Percentiles rank a stretch among this genome's conserved stretches.
Evolutionary conservation across 2,113 vertebrate genomes (phyloP).

Genomic region (Macrotus californicus): DNA sequence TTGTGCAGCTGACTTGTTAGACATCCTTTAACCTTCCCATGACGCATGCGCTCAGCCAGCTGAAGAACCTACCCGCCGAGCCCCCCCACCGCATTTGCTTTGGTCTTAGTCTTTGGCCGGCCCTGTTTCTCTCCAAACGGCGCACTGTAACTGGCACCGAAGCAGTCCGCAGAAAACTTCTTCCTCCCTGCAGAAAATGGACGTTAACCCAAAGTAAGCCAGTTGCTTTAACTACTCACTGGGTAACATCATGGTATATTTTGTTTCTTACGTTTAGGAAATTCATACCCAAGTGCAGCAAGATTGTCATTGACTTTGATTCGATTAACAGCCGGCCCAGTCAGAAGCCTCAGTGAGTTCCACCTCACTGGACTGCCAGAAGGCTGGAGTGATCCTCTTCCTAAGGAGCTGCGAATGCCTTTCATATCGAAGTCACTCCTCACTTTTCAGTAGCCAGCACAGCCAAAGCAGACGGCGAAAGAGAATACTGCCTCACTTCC

Average conservation of each 20-base stretch:
- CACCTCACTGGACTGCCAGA: conserved; percentile 68
- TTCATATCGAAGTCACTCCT: conserved; percentile 76
- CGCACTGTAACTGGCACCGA: conserved; percentile 82
- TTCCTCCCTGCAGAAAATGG: conserved; percentile 61
- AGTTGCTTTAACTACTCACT: conserved; percentile 68
- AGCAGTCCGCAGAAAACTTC: conserved; percentile 65
- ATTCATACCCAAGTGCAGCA: conserved; percentile 85
- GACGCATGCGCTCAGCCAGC: conserved; percentile 76
- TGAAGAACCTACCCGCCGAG: conserved; percentile 59
- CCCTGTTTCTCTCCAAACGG: conserved; percentile 73
- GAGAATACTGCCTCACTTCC: conserved; percentile 55
- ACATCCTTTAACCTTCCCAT: conserved; percentile 76
- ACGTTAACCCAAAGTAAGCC: conserved; percentile 75
- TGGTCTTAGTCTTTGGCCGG: conserved; percentile 76
- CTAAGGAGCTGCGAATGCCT: conserved; percentile 73
- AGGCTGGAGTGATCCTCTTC: conserved; percentile 71
- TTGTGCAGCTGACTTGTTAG: conserved; percentile 72
- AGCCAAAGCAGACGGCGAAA: conserved; percentile 58
- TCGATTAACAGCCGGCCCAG: conserved; percentile 82
- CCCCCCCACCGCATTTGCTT: conserved; percentile 68
- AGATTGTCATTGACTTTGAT: conserved; percentile 89
- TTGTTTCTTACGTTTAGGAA: conserved; percentile 79
- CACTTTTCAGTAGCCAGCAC: conserved; percentile 72
- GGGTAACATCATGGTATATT: conserved; percentile 55
- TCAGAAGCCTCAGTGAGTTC: conserved; percentile 78